Evolutionary conservation across 2,888 invertebrate species (phyloP).

Genomic region (Dromius quadrimaculatus): DNA sequence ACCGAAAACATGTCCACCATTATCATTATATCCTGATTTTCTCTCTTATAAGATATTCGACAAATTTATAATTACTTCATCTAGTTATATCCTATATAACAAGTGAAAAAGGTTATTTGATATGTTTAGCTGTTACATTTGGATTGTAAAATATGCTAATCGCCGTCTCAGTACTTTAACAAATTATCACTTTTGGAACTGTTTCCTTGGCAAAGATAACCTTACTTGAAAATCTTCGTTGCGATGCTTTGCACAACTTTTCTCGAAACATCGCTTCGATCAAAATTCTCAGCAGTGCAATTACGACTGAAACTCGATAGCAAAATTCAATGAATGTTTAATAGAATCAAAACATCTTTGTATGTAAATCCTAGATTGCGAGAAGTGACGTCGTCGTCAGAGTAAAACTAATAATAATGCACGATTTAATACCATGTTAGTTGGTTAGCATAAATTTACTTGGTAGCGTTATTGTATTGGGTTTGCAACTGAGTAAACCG

Average conservation of each 20-base stretch:
- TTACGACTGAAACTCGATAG: constrained; percentile 15
- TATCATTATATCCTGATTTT: too few species aligned
- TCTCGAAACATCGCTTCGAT: background rate
- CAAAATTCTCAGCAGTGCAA: constrained; percentile 2
- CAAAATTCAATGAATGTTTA: constrained; percentile 40
- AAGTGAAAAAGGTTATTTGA: too few species aligned
- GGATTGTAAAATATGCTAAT: too few species aligned
- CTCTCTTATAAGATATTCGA: too few species aligned
- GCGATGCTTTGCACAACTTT: background rate
- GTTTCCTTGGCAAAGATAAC: background rate
- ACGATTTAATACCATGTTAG: constrained; percentile 26
- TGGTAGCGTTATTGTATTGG: background rate
- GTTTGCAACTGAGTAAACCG: background rate
- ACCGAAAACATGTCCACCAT: too few species aligned
- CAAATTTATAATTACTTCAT: too few species aligned
- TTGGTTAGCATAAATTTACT: constrained; percentile 42
- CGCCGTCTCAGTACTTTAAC: background rate
- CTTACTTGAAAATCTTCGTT: background rate
- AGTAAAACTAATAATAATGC: constrained; percentile 42
- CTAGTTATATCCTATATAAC: too few species aligned
- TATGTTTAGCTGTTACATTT: too few species aligned
- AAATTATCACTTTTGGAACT: background rate
- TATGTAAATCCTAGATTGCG: constrained; percentile 37
- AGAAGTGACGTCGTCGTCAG: background rate
- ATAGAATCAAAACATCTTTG: constrained; percentile 45